Evolutionary conservation across 2,888 invertebrate species (phyloP), one percentile per base, ranked within the genome.

Genomic region (Alviniconcha strummeri): DNA sequence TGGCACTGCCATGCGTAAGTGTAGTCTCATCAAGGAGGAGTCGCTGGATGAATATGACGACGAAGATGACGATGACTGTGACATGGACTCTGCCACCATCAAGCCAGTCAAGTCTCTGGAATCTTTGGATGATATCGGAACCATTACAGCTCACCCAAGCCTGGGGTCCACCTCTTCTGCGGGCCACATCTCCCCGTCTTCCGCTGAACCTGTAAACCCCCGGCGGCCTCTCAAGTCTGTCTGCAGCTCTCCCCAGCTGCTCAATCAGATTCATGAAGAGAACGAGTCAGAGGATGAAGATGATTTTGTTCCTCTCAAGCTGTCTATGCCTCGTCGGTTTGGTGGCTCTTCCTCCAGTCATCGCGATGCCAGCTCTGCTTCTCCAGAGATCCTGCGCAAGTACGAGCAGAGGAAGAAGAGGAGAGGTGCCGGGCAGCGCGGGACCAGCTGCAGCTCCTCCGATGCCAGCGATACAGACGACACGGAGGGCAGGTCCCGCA

Each of bases 21-120:
- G 97, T 94, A 97, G 97, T 91, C 97, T 98, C 90, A 98, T 98
- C 54, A 96, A 97, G 89, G 98, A 98, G 93, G 98, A 98, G 90
- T 98, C 97, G 91, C 96, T 97, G 92, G 98, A 98, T 91, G 97
- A 94, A 83, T 90, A 91, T 85, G 89, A 91, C 86, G 87, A 91
- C 86, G 88, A 92, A 87, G 88, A 88, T 36, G 67, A 83, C 74
- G 85, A 86, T 81, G 84, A 84, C 60, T 83, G 85, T 67, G 83
- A 84, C 19, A 84, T 85, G 76, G 84, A 78, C 13, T 2, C 79
- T 0, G 87, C 88, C 1, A 87, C 81, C 36, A 84, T 90, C 52
- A 88, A 90, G 76, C 86, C 89, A 55, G 89, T 91, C 6, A 89
- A 89, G 84, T 91, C 91, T 0, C 85, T 89, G 11, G 90, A 92